Base-by-base conservation (phyloP, 2,797 vertebrate genomes). In the Lemur catta region DNA sequence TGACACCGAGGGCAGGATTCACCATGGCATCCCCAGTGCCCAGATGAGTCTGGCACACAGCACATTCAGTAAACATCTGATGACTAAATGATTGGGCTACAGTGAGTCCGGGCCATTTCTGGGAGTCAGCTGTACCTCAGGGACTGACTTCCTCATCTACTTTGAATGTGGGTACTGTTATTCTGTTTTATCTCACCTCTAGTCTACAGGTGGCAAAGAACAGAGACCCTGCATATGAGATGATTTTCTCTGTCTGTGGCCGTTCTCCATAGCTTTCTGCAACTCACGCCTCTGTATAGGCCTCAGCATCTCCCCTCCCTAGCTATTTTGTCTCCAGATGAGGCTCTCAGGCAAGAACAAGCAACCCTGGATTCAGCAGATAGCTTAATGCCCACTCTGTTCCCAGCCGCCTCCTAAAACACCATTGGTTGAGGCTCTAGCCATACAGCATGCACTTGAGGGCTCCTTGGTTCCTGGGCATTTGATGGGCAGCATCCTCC, bases 311-410 rank as follows among this genome's bases (percentile, higher is more conserved):
- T 89, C 26, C 35, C 84, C 50, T 87, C n/a, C 33, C 28, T 71
- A 79, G 76, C 12, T 61, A 35, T 80, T 84, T 92, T n/a, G 75
- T 72, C 69, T 89, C 63, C 48, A 76, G 22, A 72, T 88, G 67
- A 96, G 20, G 59, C 50, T 84, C 75, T 94, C 78, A 63, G n/a
- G 38, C 87, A 89, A 80, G n/a, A 59, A 41, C 33, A 95, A 89
- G n/a, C 50, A 88, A 89, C 59, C n/a, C 30, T 43, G 43, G 24
- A 48, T n/a, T 93, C 74, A 79, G 71, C n/a, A 82, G 50, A 81
- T 74, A 91, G 9, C 50, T 84, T 86, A 82, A 84, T 93, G 71
- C 12, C 38, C 50, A 38, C 52, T 90, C 67, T 76, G 65, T 11
- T 20, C 13, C 33, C 30, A n/a, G 0, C 38, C 69, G 22, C 43